phyloP scores from a whole-genome alignment of 1,140 invertebrate genomes.

The Bombyx mori region DNA sequence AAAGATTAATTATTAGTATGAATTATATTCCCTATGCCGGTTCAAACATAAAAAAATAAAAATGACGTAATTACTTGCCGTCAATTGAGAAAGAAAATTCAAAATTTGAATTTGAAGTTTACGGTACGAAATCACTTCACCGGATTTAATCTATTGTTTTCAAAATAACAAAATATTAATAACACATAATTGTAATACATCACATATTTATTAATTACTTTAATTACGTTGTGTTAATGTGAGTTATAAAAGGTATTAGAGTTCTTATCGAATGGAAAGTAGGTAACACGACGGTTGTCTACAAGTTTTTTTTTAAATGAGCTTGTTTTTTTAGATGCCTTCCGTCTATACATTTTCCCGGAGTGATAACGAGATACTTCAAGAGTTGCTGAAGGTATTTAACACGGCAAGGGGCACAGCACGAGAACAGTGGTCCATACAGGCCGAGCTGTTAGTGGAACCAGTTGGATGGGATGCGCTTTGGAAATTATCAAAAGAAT shows the following conservation, averaged over 20 bases:
- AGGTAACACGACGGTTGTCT: not conserved
- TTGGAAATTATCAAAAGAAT: constrained; percentile 61
- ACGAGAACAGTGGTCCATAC: constrained; percentile 49
- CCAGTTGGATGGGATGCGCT: constrained; percentile 59
- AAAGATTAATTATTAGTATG: too few species aligned
- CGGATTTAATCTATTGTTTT: too few species aligned
- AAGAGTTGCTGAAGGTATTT: constrained; percentile 50
- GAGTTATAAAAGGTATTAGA: not conserved
- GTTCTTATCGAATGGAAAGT: too few species aligned
- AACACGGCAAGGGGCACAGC: constrained; percentile 40
- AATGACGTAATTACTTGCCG: too few species aligned
- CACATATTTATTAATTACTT: not conserved
- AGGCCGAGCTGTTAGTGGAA: constrained; percentile 53
- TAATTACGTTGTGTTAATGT: not conserved
- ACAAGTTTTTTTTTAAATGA: not conserved
- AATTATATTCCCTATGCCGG: too few species aligned
- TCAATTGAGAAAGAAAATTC: too few species aligned
- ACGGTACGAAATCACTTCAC: too few species aligned
- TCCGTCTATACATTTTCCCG: constrained; percentile 48
- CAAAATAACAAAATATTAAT: not conserved
- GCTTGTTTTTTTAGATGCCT: constrained; percentile 39
- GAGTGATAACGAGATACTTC: constrained; percentile 47
- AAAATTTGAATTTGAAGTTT: too few species aligned
- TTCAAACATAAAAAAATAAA: too few species aligned
- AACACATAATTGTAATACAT: not conserved